Percentiles rank a stretch among this genome's conserved stretches.
Conservation (phyloP, 2,888 invertebrate species). For the Aspidiotus destructor region DNA sequence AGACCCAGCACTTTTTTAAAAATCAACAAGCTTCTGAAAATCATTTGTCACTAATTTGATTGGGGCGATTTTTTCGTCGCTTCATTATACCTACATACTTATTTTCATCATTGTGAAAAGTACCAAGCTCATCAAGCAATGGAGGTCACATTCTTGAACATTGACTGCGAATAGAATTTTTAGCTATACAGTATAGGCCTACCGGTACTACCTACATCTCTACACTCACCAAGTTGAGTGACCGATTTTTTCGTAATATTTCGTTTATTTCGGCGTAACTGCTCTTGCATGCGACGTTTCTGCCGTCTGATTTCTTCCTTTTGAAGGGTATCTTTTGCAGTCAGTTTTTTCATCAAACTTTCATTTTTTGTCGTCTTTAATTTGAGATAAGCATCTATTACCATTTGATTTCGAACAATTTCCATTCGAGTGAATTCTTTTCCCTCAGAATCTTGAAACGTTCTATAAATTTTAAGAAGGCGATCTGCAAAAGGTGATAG, state of each 20-base stretch:
- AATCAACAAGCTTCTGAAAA: no score
- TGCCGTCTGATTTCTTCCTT: slow-evolving; percentile 98
- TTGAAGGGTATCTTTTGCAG: slow-evolving; percentile 52
- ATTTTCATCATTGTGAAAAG: not conserved
- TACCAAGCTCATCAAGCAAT: no score
- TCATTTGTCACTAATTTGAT: no score
- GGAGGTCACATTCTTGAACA: no score
- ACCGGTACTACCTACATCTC: no score
- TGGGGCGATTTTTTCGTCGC: no score
- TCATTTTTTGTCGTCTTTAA: slow-evolving; percentile 93
- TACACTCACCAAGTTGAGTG: slow-evolving; percentile 40
- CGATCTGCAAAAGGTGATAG: slow-evolving; percentile 47
- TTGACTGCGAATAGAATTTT: no score
- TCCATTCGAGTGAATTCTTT: slow-evolving; percentile 86
- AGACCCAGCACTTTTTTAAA: no score
- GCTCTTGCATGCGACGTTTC: slow-evolving; percentile 91
- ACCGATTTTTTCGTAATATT: slow-evolving; percentile 69
- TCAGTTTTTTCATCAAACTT: slow-evolving; percentile 82
- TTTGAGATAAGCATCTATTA: slow-evolving; percentile 93
- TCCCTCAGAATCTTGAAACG: slow-evolving; percentile 78
- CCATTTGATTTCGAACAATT: slow-evolving; percentile 80
- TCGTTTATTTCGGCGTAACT: slow-evolving; percentile 82
- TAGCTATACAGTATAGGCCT: no score
- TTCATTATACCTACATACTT: no score
- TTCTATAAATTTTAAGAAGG: slow-evolving; percentile 83